phyloP scores from a whole-genome alignment of 2,797 vertebrate species.

The Eulemur mongoz region DNA sequence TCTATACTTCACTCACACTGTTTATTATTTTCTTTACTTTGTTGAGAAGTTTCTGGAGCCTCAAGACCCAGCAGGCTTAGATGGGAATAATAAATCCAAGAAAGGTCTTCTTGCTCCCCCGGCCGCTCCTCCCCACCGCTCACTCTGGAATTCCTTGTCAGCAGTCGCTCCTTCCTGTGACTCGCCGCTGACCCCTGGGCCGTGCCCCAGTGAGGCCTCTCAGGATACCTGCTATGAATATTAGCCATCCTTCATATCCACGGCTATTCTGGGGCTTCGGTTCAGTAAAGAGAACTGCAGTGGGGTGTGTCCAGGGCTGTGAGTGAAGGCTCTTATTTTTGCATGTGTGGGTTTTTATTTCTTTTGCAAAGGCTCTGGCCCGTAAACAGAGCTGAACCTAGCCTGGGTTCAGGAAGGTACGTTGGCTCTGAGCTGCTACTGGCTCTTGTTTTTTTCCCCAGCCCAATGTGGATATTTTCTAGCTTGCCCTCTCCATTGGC shows the following conservation, averaged over 20 bases:
- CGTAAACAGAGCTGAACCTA: conserved; percentile 45
- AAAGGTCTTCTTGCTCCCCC: conserved; percentile 12
- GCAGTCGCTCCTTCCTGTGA: conserved; percentile 57
- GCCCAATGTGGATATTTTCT: conserved; percentile 29
- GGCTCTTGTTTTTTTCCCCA: background rate
- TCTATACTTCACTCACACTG: background rate
- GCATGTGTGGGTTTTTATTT: conserved; percentile 27
- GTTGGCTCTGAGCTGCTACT: conserved; percentile 22
- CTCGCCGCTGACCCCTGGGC: conserved; percentile 31
- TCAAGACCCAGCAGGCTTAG: conserved; percentile 40
- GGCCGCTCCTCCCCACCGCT: background rate
- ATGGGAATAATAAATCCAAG: conserved; percentile 52
- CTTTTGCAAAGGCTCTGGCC: conserved; percentile 43
- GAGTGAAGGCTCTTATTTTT: background rate
- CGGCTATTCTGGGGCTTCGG: conserved; percentile 51
- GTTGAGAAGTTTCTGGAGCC: conserved; percentile 57
- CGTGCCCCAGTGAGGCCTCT: conserved; percentile 7
- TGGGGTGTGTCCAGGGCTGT: background rate
- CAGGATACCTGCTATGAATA: conserved; percentile 62
- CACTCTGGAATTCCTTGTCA: conserved; percentile 32
- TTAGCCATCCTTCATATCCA: conserved; percentile 46
- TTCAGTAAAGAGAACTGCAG: conserved; percentile 50
- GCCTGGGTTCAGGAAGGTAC: conserved; percentile 10
- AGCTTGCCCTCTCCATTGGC: conserved; percentile 30
- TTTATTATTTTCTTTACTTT: conserved; percentile 60